Evolutionary conservation across 2,888 invertebrate genomes (phyloP).

Genomic region (Silvanus unidentatus): DNA sequence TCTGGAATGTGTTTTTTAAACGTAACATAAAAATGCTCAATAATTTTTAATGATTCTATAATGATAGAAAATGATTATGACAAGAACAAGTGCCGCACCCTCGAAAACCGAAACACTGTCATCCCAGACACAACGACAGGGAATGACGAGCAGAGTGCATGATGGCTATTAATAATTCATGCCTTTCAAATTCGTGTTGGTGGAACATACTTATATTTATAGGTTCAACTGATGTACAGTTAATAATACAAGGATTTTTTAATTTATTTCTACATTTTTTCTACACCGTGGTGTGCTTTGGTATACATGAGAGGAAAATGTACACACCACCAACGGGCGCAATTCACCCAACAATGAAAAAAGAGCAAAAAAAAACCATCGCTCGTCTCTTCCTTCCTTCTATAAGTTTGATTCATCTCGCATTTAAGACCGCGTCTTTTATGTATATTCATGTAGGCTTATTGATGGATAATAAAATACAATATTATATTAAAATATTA

Average conservation of each 20-base stretch:
- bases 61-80: constrained; percentile 26
- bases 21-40: too few species aligned
- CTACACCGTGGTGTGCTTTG: too few species aligned
- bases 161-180: constrained; percentile 44
- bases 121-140: constrained; percentile 39
- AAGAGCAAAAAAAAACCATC: too few species aligned
- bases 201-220: constrained; percentile 35
- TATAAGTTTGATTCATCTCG: too few species aligned
- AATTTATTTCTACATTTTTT: neutral
- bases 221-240: constrained; percentile 30
- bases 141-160: constrained; percentile 38
- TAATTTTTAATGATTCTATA: constrained; percentile 4
- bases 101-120: constrained; percentile 41
- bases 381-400: too few species aligned
- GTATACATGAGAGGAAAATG: neutral
- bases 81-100: constrained; percentile 42
- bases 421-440: too few species aligned
- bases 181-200: constrained; percentile 40
- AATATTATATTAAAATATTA: constrained; percentile 3
- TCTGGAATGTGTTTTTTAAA: too few species aligned
- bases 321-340: too few species aligned
- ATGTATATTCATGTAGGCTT: too few species aligned
- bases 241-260: constrained; percentile 15
- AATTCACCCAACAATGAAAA: too few species aligned
- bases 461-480: constrained; percentile 8